These are phyloP conservation scores for Hippocampus comes DNA, from an alignment of 2,113 vertebrate genomes.

Conservation along the genomic window DNA sequence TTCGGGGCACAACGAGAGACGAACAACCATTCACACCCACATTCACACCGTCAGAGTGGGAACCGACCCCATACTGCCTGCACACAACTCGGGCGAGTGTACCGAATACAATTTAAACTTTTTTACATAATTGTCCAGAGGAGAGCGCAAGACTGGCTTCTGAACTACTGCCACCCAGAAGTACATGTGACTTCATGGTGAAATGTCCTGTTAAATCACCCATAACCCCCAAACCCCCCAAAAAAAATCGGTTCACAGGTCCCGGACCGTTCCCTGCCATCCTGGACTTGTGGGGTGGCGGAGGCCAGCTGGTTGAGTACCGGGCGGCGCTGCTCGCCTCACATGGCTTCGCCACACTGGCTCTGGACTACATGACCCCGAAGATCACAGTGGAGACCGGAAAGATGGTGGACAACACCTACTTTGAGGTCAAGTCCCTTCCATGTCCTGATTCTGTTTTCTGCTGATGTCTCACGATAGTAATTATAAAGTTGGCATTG, in stretches of 20 bases:
- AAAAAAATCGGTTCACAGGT: conserved; percentile 39
- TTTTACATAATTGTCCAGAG: too few relatives aligned
- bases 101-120: too few relatives aligned
- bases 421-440: conserved; percentile 68
- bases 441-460: not conserved
- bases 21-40: too few relatives aligned
- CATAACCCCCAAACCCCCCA: too few relatives aligned
- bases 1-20: too few relatives aligned
- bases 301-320: conserved; percentile 70
- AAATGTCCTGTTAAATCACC: not conserved
- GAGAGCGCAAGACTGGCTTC: not conserved
- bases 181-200: not conserved
- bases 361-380: conserved; percentile 62
- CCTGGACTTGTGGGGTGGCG: conserved; percentile 74
- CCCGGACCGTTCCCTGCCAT: conserved; percentile 72
- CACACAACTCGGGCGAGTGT: too few relatives aligned
- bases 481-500: not conserved
- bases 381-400: conserved; percentile 27
- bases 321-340: conserved; percentile 71
- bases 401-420: conserved; percentile 49
- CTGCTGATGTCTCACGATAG: not conserved
- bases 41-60: too few relatives aligned
- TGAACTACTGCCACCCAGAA: not conserved
- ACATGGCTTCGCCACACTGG: conserved; percentile 62
- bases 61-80: too few relatives aligned